A percentile compares a stretch with the other conserved stretches of the same genome.
Evolutionary conservation across 2,888 invertebrate genomes (phyloP).

Genomic region (Pyrochroa serraticornis): DNA sequence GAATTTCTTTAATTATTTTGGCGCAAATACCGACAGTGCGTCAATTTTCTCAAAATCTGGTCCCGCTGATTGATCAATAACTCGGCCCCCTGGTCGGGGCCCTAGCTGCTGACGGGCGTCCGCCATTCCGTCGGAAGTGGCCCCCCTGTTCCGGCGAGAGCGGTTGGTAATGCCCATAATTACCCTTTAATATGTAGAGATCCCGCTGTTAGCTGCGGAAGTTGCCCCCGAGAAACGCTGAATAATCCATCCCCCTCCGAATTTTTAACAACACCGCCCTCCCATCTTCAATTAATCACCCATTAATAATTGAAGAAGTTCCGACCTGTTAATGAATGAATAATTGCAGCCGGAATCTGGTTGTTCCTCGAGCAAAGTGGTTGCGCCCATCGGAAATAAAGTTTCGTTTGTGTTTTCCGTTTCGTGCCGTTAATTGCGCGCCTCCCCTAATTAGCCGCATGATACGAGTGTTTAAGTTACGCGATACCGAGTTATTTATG

Average conservation of each 20-base stretch:
- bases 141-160: conserved; percentile 45
- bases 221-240: conserved; percentile 37
- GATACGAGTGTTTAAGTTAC: neutral
- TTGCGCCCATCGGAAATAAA: conserved; percentile 15
- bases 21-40: too few species aligned
- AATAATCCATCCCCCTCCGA: conserved; percentile 41
- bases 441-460: conserved; percentile 7
- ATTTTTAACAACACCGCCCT: conserved; percentile 26
- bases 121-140: conserved; percentile 41
- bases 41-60: too few species aligned
- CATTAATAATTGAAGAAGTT: too few species aligned
- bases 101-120: too few species aligned
- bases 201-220: conserved; percentile 40
- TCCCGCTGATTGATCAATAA: too few species aligned
- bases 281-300: too few species aligned
- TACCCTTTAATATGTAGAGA: conserved; percentile 49
- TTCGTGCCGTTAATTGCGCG: conserved; percentile 11
- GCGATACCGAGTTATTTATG: conserved; percentile 1
- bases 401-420: conserved; percentile 17
- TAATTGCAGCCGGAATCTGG: too few species aligned
- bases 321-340: too few species aligned
- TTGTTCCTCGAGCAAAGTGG: conserved; percentile 17
- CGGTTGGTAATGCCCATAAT: conserved; percentile 48
- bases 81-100: too few species aligned
- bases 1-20: too few species aligned